Percentiles rank a stretch among this genome's conserved stretches.
These are phyloP conservation scores for Otolemur garnettii DNA, from an alignment of 2,113 vertebrate species.

Conservation along the genomic window DNA sequence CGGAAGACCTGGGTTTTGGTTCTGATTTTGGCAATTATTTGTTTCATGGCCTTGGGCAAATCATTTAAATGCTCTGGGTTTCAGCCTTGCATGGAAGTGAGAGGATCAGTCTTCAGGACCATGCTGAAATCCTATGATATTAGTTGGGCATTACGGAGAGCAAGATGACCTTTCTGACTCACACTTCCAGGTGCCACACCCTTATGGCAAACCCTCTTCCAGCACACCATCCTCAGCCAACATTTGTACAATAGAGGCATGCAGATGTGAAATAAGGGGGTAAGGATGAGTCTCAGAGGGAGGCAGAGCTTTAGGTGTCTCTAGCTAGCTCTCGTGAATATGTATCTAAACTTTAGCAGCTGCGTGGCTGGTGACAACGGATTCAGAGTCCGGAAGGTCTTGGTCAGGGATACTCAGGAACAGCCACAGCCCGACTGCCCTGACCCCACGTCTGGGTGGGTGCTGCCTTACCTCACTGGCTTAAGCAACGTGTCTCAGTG, in stretches of 20 bases:
- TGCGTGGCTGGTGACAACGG: background rate
- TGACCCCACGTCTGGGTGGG: background rate
- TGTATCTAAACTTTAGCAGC: background rate
- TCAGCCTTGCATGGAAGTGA: conserved; percentile 1
- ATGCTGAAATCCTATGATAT: background rate
- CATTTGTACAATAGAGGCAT: background rate
- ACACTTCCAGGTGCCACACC: background rate
- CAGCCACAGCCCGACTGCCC: too few relatives aligned
- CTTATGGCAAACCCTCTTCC: background rate
- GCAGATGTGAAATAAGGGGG: background rate
- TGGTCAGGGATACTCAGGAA: background rate
- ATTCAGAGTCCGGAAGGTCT: background rate
- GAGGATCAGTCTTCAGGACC: background rate
- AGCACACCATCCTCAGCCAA: background rate
- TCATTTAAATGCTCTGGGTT: background rate
- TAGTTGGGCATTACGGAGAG: background rate
- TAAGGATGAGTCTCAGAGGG: background rate
- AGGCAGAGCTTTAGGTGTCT: background rate
- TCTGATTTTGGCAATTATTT: conserved; percentile 13
- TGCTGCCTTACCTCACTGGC: background rate
- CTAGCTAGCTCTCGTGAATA: background rate
- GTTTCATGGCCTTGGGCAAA: conserved; percentile 7
- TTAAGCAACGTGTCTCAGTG: background rate
- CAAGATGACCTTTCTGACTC: background rate
- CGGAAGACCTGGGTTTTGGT: background rate